phyloP scores from a whole-genome alignment of 2,113 vertebrate genomes.

The Copsychus sechellarum region DNA sequence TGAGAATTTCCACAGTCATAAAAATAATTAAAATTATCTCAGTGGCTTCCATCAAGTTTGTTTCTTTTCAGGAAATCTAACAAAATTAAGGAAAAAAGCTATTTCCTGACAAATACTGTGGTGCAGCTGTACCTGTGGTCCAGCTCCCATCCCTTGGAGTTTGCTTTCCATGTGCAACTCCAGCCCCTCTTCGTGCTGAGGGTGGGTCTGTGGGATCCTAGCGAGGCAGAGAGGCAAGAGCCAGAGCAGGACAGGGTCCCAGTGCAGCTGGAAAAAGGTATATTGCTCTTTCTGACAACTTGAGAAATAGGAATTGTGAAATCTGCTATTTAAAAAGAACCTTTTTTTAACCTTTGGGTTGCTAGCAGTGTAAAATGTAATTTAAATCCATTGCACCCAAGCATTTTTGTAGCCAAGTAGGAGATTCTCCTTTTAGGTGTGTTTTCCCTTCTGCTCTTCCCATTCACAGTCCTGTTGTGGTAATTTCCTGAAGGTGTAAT shows the following conservation, averaged over 20 bases:
- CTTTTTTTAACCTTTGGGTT: constrained; percentile 44
- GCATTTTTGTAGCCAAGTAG: constrained; percentile 57
- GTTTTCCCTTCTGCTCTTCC: constrained; percentile 58
- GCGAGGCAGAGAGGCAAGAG: constrained; percentile 8
- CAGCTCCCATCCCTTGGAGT: not conserved
- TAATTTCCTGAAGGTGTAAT: constrained; percentile 67
- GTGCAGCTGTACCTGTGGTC: not conserved
- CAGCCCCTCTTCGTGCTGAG: not conserved
- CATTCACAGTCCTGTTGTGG: constrained; percentile 29
- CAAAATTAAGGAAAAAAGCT: not conserved
- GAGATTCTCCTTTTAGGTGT: constrained; percentile 63
- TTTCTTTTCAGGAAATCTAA: not conserved
- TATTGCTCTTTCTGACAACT: constrained; percentile 9
- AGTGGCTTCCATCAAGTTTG: not conserved
- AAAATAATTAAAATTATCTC: not conserved
- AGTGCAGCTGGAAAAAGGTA: constrained; percentile 29
- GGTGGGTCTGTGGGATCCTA: not conserved
- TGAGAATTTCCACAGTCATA: not conserved
- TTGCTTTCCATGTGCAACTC: not conserved
- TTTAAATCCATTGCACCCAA: constrained; percentile 47
- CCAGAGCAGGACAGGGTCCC: constrained; percentile 3
- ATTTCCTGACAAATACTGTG: not conserved
- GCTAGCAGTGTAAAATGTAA: constrained; percentile 51
- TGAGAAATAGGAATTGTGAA: constrained; percentile 20
- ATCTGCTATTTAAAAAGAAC: constrained; percentile 38